Conservation (phyloP, 2,888 invertebrate genomes). For the Hyles lineata region DNA sequence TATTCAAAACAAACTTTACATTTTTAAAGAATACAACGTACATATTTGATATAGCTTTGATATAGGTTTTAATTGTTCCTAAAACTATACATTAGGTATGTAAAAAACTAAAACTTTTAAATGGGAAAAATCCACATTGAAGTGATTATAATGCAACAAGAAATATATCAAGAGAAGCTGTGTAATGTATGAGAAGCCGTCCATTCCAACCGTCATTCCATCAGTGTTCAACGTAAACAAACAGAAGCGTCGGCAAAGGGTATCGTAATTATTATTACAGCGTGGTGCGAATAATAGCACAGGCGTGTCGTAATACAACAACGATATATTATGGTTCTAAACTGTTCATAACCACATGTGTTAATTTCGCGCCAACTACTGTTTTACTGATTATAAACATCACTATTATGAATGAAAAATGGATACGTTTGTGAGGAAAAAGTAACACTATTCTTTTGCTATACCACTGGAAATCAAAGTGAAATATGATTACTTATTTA, state of each 20-base stretch:
- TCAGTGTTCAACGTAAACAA: constrained; percentile 24
- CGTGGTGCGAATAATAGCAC: constrained; percentile 16
- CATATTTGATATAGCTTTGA: too few relatives aligned
- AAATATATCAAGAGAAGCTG: neutral
- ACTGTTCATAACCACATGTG: neutral
- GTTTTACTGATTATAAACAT: neutral
- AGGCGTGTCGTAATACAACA: neutral
- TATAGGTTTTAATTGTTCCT: too few relatives aligned
- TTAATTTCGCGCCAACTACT: neutral
- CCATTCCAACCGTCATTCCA: neutral
- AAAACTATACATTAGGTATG: too few relatives aligned
- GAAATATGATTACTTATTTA: neutral
- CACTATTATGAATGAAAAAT: too few relatives aligned
- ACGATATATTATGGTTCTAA: neutral
- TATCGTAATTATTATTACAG: constrained; percentile 26
- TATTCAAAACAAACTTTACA: too few relatives aligned
- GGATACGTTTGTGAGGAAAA: too few relatives aligned
- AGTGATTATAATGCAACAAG: neutral
- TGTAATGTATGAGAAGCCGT: neutral
- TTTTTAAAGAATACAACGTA: too few relatives aligned
- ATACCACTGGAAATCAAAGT: neutral
- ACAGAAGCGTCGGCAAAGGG: constrained; percentile 12
- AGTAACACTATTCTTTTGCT: too few relatives aligned
- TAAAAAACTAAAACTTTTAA: neutral
- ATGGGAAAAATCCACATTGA: neutral